phyloP scores from a whole-genome alignment of 2,888 invertebrate genomes.

The Amphipoea lucens region DNA sequence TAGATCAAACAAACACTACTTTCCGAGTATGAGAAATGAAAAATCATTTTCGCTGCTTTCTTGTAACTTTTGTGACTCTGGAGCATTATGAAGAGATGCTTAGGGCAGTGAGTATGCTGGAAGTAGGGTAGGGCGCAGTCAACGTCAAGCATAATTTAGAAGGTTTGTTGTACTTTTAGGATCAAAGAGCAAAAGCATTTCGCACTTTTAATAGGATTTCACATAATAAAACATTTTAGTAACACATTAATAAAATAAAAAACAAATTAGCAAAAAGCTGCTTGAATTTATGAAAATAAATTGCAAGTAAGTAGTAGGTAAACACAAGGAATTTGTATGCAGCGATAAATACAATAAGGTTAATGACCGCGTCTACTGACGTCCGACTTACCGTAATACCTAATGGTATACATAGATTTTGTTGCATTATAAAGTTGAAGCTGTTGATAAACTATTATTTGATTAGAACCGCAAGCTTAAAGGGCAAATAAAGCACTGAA shows the following conservation, averaged over 20 bases:
- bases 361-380: conserved; percentile 31
- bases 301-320: neutral
- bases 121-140: too few species aligned
- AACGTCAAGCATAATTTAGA: neutral
- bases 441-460: neutral
- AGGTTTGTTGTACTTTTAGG: neutral
- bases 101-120: neutral
- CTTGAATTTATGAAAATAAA: conserved; percentile 1
- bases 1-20: too few species aligned
- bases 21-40: too few species aligned
- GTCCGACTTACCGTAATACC: conserved; percentile 13
- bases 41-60: neutral
- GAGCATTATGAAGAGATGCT: neutral
- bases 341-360: conserved; percentile 36
- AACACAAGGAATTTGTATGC: conserved; percentile 1
- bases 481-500: neutral
- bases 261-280: neutral
- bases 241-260: neutral
- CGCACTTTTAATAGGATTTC: neutral
- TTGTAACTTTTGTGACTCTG: neutral
- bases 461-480: neutral
- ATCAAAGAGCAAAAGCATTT: conserved; percentile 19
- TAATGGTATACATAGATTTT: conserved; percentile 2
- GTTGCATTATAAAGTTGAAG: neutral
- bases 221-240: neutral